Percentiles rank a stretch among this genome's conserved stretches.
Conservation (phyloP, 2,888 invertebrate genomes). For the Pollenia griseotomentosa region DNA sequence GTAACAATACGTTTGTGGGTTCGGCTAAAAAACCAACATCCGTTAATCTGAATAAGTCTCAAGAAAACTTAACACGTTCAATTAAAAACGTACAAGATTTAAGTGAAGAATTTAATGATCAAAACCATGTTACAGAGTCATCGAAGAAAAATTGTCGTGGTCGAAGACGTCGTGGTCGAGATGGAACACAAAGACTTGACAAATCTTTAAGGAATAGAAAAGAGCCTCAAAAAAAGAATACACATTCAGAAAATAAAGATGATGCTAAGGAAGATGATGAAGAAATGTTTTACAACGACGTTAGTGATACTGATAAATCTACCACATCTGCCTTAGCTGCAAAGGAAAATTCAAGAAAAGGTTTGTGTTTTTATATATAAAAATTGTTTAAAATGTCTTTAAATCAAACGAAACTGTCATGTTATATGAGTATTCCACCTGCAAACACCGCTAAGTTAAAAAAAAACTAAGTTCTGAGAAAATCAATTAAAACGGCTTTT, state of each 20-base stretch:
- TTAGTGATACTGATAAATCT: background rate
- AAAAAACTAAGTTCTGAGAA: too few species aligned
- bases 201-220: background rate
- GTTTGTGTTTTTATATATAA: background rate
- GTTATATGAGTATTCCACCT: too few species aligned
- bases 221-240: background rate
- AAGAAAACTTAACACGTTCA: background rate
- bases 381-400: background rate
- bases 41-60: background rate
- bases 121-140: background rate
- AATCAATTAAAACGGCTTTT: too few species aligned
- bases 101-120: background rate
- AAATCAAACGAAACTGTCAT: too few species aligned
- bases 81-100: slow-evolving; percentile 4
- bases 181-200: background rate
- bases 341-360: background rate
- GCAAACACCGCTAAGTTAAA: too few species aligned
- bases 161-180: background rate
- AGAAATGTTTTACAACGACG: background rate
- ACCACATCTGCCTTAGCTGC: background rate
- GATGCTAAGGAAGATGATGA: background rate
- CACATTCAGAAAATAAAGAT: background rate
- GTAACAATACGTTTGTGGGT: slow-evolving; percentile 67
- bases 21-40: background rate
- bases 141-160: background rate